These are phyloP conservation scores for Trinectes maculatus DNA, from an alignment of 2,113 vertebrate species.

Conservation along the genomic window DNA sequence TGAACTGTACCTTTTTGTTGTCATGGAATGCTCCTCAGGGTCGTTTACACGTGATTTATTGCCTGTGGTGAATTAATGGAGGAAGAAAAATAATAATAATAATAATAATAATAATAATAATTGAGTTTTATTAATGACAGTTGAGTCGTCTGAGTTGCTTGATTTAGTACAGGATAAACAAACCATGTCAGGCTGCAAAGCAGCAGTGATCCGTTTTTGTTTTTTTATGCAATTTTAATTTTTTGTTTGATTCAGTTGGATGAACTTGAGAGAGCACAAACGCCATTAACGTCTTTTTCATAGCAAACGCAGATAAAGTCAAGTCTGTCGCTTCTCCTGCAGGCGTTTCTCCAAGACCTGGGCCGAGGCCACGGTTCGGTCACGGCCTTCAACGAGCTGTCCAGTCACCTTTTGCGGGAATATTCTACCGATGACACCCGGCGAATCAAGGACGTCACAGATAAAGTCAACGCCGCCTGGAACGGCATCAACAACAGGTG, in stretches of 20 bases:
- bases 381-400: conserved; percentile 89
- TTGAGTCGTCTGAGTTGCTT: conserved; percentile 24
- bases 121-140: conserved; percentile 26
- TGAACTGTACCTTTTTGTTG: conserved; percentile 40
- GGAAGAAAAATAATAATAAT: too few species aligned
- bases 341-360: conserved; percentile 91
- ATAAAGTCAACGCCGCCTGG: conserved; percentile 88
- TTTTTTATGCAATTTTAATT: neutral
- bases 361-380: conserved; percentile 85
- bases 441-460: conserved; percentile 90
- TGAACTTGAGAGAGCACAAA: conserved; percentile 2
- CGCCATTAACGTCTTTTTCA: conserved; percentile 21
- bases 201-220: conserved; percentile 11
- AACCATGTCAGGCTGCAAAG: conserved; percentile 39
- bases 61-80: conserved; percentile 19
- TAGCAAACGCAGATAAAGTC: conserved; percentile 11
- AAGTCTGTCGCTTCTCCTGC: conserved; percentile 21
- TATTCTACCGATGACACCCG: conserved; percentile 92
- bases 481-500: conserved; percentile 90
- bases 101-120: too few species aligned
- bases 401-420: conserved; percentile 89
- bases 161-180: conserved; percentile 56
- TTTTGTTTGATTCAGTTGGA: conserved; percentile 13
- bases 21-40: conserved; percentile 1
- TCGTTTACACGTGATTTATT: conserved; percentile 36